phyloP scores from a whole-genome alignment of 1,140 invertebrate species.

The Musca vetustissima region DNA sequence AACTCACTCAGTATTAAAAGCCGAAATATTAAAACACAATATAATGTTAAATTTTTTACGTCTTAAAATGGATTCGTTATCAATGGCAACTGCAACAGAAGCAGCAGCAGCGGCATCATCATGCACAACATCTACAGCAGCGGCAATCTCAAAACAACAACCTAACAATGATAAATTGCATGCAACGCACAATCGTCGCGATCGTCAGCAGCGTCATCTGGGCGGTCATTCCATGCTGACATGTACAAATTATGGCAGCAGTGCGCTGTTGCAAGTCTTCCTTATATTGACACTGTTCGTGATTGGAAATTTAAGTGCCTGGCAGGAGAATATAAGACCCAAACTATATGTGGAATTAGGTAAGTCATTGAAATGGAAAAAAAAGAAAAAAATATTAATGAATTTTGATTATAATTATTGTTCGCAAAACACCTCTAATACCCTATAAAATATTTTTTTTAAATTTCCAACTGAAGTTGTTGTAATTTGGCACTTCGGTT shows the following conservation, averaged over 20 bases:
- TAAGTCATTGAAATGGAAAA: slow-evolving; percentile 58
- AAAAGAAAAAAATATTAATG: too few relatives aligned
- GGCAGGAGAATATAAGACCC: slow-evolving; percentile 84
- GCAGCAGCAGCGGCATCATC: background rate
- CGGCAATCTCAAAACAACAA: slow-evolving; percentile 7
- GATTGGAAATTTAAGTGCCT: slow-evolving; percentile 61
- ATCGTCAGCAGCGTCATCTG: slow-evolving; percentile 6
- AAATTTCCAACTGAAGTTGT: too few relatives aligned
- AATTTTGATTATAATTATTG: too few relatives aligned
- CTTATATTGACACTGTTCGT: slow-evolving; percentile 53
- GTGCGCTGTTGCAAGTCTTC: slow-evolving; percentile 50
- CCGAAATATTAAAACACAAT: background rate
- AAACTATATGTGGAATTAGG: slow-evolving; percentile 86
- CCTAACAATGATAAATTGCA: background rate
- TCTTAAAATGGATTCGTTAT: slow-evolving; percentile 18
- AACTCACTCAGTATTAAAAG: background rate
- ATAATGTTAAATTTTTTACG: slow-evolving; percentile 3
- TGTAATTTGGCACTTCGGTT: too few relatives aligned
- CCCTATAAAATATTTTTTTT: too few relatives aligned
- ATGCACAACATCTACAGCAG: background rate
- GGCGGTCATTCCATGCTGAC: background rate
- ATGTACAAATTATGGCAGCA: background rate
- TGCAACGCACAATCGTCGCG: background rate
- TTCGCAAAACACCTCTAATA: too few relatives aligned
- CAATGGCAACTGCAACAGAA: slow-evolving; percentile 18